Conservation (phyloP, 2,113 vertebrate genomes). For the cat (Felis catus) region F.catus_Fca126_mat1.0 CM031423.1:13946001-13946500, state of each 20-base stretch:
- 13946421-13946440: fast-evolving
- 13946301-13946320: not conserved
- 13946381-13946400: not conserved
- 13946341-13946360: not conserved
- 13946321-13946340: not conserved
- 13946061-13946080: fast-evolving
- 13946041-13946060: not conserved
- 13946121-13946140: fast-evolving
- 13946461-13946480: not conserved
- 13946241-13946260: not conserved
- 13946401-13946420: no score
- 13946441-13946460: no score
- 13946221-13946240: not conserved
- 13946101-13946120: fast-evolving
- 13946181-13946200: not conserved
- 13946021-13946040: not conserved
- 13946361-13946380: fast-evolving
- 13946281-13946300: not conserved
- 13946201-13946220: not conserved
- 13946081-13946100: fast-evolving
- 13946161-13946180: not conserved
- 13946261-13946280: not conserved
- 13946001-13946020: fast-evolving
- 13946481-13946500: not conserved
- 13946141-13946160: fast-evolving